Conservation (phyloP, 2,113 vertebrate species). For the Triplophysa rosa region DNA sequence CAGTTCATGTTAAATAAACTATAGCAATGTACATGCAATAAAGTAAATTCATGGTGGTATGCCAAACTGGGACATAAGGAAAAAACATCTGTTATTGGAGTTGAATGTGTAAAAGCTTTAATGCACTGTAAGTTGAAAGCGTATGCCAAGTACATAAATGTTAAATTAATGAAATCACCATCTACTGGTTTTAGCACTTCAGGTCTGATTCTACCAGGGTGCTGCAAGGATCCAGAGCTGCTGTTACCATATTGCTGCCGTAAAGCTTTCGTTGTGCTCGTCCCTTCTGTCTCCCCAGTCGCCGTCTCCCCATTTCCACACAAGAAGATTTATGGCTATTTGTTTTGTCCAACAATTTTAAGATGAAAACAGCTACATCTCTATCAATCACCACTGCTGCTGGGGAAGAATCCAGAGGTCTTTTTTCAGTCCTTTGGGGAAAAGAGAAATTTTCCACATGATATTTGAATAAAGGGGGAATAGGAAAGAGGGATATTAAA, state of each 20-base stretch:
- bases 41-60: neutral
- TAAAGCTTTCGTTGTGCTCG: slow-evolving; percentile 50
- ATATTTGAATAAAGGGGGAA: slow-evolving; percentile 43
- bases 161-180: slow-evolving; percentile 36
- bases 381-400: slow-evolving; percentile 51
- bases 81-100: slow-evolving; percentile 32
- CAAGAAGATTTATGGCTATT: slow-evolving; percentile 52
- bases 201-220: slow-evolving; percentile 32
- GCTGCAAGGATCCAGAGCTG: slow-evolving; percentile 40
- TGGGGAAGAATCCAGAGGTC: slow-evolving; percentile 45
- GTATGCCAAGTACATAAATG: too few species aligned
- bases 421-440: slow-evolving; percentile 28
- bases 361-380: slow-evolving; percentile 51
- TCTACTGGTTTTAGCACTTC: slow-evolving; percentile 42
- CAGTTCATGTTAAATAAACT: slow-evolving; percentile 34
- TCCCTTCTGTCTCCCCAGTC: slow-evolving; percentile 33
- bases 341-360: slow-evolving; percentile 56
- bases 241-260: slow-evolving; percentile 44
- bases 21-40: slow-evolving; percentile 30
- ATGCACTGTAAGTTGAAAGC: too few species aligned
- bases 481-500: slow-evolving; percentile 23
- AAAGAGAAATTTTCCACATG: slow-evolving; percentile 50
- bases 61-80: slow-evolving; percentile 25
- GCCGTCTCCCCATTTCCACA: slow-evolving; percentile 24
- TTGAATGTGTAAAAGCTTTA: slow-evolving; percentile 1